Percentiles rank a stretch among this genome's conserved stretches.
phyloP scores from a whole-genome alignment of 2,888 invertebrate genomes.

The Drosophila sordidapex region DNA sequence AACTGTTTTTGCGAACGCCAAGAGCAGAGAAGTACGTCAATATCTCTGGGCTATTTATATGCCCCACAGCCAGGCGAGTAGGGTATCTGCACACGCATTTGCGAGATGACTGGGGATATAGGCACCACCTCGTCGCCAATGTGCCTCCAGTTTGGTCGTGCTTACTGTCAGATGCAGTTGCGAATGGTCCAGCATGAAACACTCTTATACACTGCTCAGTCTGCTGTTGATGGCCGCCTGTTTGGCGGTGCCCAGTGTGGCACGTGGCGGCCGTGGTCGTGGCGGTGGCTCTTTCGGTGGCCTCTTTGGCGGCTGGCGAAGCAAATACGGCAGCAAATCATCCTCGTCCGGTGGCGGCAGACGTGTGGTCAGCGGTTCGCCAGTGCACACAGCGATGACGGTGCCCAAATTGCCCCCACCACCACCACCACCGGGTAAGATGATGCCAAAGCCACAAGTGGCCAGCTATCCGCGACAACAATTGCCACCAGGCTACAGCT shows the following conservation, averaged over 20 bases:
- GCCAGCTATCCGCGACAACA: conserved; percentile 69
- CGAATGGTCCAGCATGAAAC: conserved; percentile 47
- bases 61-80: conserved; percentile 27
- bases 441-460: conserved; percentile 43
- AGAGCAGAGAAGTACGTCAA: background rate
- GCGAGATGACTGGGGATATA: conserved; percentile 60
- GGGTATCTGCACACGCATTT: conserved; percentile 56
- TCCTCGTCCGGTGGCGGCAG: conserved; percentile 67
- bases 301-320: conserved; percentile 81
- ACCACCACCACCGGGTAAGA: conserved; percentile 50
- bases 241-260: conserved; percentile 49
- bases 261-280: conserved; percentile 79
- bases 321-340: conserved; percentile 80
- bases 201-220: conserved; percentile 35
- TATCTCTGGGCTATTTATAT: conserved; percentile 1
- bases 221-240: conserved; percentile 52
- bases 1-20: background rate
- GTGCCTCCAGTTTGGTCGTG: conserved; percentile 55
- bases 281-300: conserved; percentile 81
- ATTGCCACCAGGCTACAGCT: conserved; percentile 59
- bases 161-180: conserved; percentile 59
- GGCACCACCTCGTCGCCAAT: conserved; percentile 42
- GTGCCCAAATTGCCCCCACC: conserved; percentile 65
- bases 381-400: conserved; percentile 68
- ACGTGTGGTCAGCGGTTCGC: conserved; percentile 74